Conservation (phyloP, 1,140 invertebrate genomes). For the Radopholus similis region DNA sequence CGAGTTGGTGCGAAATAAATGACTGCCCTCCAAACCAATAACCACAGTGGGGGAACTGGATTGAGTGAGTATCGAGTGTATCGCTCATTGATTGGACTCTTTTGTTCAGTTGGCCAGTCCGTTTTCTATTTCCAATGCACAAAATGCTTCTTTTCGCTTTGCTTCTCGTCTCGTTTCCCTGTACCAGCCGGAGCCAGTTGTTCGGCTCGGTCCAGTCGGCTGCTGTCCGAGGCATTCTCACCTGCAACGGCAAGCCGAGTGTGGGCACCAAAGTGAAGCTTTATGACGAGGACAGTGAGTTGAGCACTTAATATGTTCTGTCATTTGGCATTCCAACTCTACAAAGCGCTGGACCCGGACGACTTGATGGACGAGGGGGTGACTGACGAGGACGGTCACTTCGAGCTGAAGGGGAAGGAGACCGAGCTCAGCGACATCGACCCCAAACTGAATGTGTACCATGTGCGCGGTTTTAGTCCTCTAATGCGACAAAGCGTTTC, state of each 20-base stretch:
- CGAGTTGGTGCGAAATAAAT: too few relatives aligned
- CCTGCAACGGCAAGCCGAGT: conserved; percentile 38
- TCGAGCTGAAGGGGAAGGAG: conserved; percentile 27
- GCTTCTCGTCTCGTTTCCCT: too few relatives aligned
- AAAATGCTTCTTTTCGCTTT: too few relatives aligned
- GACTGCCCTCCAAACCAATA: too few relatives aligned
- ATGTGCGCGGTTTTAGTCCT: neutral
- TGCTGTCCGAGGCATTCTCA: neutral
- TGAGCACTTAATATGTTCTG: neutral
- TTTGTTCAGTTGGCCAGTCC: too few relatives aligned
- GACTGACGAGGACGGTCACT: conserved; percentile 30
- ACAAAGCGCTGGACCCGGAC: conserved; percentile 15
- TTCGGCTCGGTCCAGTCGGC: too few relatives aligned
- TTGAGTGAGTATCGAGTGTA: too few relatives aligned
- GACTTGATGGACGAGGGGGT: conserved; percentile 32
- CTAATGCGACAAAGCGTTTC: neutral
- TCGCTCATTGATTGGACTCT: too few relatives aligned
- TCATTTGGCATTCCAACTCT: neutral
- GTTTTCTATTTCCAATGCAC: too few relatives aligned
- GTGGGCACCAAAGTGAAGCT: conserved; percentile 40
- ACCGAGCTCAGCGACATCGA: conserved; percentile 34
- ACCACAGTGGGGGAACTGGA: too few relatives aligned
- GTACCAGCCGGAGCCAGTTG: too few relatives aligned
- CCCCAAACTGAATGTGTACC: conserved; percentile 45
- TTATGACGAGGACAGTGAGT: conserved; percentile 25